Evolutionary conservation across 2,888 invertebrate genomes (phyloP).

Genomic region (Epirrhoe tristata): DNA sequence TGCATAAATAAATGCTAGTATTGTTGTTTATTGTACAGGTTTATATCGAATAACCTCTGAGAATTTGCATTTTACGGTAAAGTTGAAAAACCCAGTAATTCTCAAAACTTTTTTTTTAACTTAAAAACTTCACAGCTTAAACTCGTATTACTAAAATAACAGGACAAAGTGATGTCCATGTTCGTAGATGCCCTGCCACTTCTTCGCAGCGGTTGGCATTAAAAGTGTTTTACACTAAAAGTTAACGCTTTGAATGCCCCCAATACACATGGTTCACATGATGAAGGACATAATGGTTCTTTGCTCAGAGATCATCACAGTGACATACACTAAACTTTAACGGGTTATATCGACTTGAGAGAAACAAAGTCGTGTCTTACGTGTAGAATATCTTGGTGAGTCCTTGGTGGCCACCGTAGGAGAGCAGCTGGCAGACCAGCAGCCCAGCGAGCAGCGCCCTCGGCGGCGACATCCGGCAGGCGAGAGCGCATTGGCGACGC

Average conservation of each 20-base stretch:
- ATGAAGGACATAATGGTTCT: too few relatives aligned
- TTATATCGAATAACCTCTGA: constrained; percentile 17
- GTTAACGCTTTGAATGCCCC: too few relatives aligned
- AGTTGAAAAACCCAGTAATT: constrained; percentile 12
- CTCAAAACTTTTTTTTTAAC: neutral
- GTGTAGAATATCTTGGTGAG: constrained; percentile 84
- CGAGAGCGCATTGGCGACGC: constrained; percentile 81
- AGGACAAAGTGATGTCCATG: too few relatives aligned
- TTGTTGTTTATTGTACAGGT: constrained; percentile 9
- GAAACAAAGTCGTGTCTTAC: constrained; percentile 61
- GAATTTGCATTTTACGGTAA: constrained; percentile 28
- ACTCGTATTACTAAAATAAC: too few relatives aligned
- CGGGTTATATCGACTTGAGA: neutral
- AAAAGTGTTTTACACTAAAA: too few relatives aligned
- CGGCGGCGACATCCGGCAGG: constrained; percentile 81
- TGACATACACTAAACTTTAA: neutral
- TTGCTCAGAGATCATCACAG: neutral
- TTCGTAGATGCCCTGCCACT: too few relatives aligned
- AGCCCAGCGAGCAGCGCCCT: constrained; percentile 81
- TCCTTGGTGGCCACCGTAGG: constrained; percentile 83
- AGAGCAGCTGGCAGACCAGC: constrained; percentile 79
- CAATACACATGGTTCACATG: too few relatives aligned
- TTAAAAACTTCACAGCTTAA: neutral
- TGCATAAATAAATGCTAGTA: neutral
- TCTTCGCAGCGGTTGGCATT: too few relatives aligned